Evolutionary conservation across 2,797 vertebrate genomes (phyloP).

Genomic region (Spinus olivaceus): DNA sequence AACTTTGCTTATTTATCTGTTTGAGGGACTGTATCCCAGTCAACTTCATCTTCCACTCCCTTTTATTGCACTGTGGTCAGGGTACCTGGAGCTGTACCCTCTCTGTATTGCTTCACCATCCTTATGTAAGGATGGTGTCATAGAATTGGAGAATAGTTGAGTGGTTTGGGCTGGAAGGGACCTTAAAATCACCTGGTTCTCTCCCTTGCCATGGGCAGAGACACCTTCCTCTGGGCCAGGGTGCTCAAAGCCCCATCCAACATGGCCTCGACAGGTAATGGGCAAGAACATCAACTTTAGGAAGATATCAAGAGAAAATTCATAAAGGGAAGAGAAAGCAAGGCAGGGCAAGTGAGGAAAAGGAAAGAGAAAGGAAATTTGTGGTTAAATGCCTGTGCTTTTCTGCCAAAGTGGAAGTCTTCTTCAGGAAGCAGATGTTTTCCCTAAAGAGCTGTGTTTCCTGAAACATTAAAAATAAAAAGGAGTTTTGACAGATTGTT

Average conservation of each 20-base stretch:
- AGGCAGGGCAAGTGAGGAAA: neutral
- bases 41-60: neutral
- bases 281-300: neutral
- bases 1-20: neutral
- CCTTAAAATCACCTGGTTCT: neutral
- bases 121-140: neutral
- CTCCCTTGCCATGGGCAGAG: neutral
- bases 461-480: neutral
- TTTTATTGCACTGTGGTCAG: neutral
- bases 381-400: neutral
- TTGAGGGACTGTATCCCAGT: neutral
- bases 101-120: neutral
- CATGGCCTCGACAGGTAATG: neutral
- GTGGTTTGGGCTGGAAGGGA: neutral
- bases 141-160: neutral
- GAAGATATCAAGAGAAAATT: neutral
- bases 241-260: neutral
- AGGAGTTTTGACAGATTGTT: constrained; percentile 28
- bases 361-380: neutral
- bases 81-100: neutral
- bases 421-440: constrained; percentile 48
- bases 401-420: neutral
- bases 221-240: neutral
- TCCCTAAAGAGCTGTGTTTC: constrained; percentile 14
- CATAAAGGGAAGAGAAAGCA: neutral